These are phyloP conservation scores for Epinephelus cyanopodus DNA, from an alignment of 2,113 vertebrate species.

Conservation along the genomic window DNA sequence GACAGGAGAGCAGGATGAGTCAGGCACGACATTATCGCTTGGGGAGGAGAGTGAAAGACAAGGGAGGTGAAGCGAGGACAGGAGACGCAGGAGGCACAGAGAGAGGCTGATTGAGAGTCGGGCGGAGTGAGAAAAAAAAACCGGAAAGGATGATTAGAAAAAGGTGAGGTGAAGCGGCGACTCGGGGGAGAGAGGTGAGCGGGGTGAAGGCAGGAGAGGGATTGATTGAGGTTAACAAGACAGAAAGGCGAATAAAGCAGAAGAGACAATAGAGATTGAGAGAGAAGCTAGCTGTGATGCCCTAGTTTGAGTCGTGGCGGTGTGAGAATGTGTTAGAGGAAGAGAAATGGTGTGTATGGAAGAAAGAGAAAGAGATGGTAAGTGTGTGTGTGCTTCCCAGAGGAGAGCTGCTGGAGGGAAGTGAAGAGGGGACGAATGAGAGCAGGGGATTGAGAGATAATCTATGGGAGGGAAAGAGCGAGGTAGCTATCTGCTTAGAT, in stretches of 20 bases:
- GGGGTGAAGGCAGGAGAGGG: conserved; percentile 24
- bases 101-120: conserved; percentile 33
- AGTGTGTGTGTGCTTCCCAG: conserved; percentile 38
- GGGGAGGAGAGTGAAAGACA: conserved; percentile 32
- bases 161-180: conserved; percentile 44
- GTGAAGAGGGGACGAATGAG: conserved; percentile 43
- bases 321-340: conserved; percentile 40
- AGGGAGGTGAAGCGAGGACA: conserved; percentile 29
- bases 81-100: conserved; percentile 13
- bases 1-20: conserved; percentile 58
- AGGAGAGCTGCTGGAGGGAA: conserved; percentile 47
- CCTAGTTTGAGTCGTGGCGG: conserved; percentile 72
- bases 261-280: conserved; percentile 51
- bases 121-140: conserved; percentile 7
- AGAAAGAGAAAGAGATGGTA: conserved; percentile 29
- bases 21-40: conserved; percentile 38
- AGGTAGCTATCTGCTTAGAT: conserved; percentile 72
- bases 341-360: conserved; percentile 41
- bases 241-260: conserved; percentile 57
- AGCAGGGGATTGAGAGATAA: conserved; percentile 61
- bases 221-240: conserved; percentile 62
- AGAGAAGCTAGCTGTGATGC: conserved; percentile 51
- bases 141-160: conserved; percentile 46
- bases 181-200: conserved; percentile 30
- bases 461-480: conserved; percentile 64